phyloP scores from a whole-genome alignment of 2,797 vertebrate genomes.

The Hipposideros larvatus region DNA sequence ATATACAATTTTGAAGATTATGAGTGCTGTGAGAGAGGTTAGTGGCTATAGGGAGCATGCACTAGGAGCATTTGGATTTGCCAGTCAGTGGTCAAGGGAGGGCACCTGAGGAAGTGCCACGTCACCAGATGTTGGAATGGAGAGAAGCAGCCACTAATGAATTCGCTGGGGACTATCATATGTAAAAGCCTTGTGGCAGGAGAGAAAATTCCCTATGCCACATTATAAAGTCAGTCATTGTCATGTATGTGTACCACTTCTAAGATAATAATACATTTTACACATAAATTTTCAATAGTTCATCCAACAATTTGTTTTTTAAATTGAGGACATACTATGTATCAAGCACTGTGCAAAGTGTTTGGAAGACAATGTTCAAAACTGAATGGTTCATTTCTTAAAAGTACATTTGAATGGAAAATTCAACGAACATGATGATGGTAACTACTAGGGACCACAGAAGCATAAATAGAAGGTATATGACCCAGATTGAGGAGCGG shows the following conservation, averaged over 20 bases:
- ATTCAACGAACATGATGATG: background rate
- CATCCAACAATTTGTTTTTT: background rate
- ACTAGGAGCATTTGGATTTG: background rate
- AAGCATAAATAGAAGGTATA: background rate
- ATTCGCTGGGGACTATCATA: background rate
- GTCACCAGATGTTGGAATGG: background rate
- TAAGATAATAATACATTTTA: background rate
- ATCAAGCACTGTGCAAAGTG: background rate
- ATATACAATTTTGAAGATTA: background rate
- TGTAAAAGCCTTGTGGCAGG: background rate
- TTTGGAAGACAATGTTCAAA: background rate
- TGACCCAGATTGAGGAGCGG: background rate
- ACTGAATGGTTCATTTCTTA: background rate
- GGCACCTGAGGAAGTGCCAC: background rate
- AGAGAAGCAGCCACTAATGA: background rate
- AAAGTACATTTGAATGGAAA: background rate
- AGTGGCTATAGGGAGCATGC: background rate
- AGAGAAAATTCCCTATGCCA: background rate
- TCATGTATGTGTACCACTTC: background rate
- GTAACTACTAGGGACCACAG: background rate
- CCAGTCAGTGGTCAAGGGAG: background rate
- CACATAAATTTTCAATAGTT: background rate
- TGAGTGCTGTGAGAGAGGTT: background rate
- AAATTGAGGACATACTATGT: background rate
- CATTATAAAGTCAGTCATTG: background rate